phyloP scores from a whole-genome alignment of 2,888 invertebrate species.

The Belgica antarctica region DNA sequence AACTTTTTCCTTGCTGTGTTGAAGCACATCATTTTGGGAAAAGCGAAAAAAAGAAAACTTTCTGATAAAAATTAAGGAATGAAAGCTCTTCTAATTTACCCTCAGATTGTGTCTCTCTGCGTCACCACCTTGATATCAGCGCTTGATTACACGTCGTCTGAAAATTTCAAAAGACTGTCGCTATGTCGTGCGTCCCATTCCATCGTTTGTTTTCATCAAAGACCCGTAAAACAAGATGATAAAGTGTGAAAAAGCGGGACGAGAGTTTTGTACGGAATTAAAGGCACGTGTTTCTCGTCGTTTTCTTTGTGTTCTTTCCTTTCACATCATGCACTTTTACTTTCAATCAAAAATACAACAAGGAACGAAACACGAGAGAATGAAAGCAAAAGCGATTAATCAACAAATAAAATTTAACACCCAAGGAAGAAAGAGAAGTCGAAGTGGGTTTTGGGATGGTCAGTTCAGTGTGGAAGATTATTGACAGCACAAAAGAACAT shows the following conservation, averaged over 20 bases:
- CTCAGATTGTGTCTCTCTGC: not conserved
- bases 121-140: not conserved
- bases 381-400: constrained; percentile 1
- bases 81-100: not conserved
- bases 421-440: not conserved
- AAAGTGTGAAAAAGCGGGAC: not conserved
- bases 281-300: not conserved
- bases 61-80: not conserved
- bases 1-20: not conserved
- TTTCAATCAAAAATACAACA: not conserved
- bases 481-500: constrained; percentile 11
- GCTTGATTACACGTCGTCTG: not conserved
- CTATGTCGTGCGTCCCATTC: not conserved
- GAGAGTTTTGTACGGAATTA: too few relatives aligned
- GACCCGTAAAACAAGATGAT: not conserved
- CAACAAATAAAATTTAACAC: not conserved
- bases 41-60: not conserved
- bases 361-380: not conserved
- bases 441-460: not conserved
- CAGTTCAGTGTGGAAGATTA: not conserved
- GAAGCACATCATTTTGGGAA: not conserved
- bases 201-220: not conserved
- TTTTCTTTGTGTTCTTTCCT: not conserved
- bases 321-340: constrained; percentile 4
- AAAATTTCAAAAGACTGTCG: not conserved